These are phyloP conservation scores for Cephus runcator DNA, from an alignment of 2,888 invertebrate species.

Conservation along the genomic window DNA sequence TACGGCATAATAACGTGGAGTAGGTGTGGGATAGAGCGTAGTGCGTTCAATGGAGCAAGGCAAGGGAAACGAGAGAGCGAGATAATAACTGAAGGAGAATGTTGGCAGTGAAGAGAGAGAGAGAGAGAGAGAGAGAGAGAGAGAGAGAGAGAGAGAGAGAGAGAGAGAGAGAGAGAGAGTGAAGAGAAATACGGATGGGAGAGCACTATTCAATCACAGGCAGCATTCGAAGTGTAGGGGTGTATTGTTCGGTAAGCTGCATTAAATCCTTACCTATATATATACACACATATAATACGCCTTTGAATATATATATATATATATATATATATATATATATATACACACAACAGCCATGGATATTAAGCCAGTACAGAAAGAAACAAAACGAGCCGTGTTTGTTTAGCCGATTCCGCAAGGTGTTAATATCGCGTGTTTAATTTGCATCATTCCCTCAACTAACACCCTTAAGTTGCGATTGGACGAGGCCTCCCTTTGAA, in stretches of 20 bases:
- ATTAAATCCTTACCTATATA: slow-evolving; percentile 4
- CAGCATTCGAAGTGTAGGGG: slow-evolving; percentile 3
- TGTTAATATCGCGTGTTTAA: slow-evolving; percentile 3
- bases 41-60: slow-evolving; percentile 3
- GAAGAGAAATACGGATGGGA: slow-evolving; percentile 25
- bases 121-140: slow-evolving; percentile 23
- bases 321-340: background rate
- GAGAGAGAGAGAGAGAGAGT: slow-evolving; percentile 17
- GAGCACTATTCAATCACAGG: slow-evolving; percentile 7
- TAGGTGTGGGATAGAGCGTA: background rate
- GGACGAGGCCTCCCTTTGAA: background rate
- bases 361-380: slow-evolving; percentile 1
- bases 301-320: background rate
- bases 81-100: slow-evolving; percentile 18
- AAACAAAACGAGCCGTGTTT: background rate
- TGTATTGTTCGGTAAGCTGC: slow-evolving; percentile 3
- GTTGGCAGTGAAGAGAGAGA: background rate
- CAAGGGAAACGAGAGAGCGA: slow-evolving; percentile 1
- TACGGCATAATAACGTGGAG: slow-evolving; percentile 44
- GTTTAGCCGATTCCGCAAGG: background rate
- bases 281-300: background rate
- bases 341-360: background rate
- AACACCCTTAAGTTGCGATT: background rate
- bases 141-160: slow-evolving; percentile 14
- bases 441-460: background rate